Evolutionary conservation across 1,140 invertebrate genomes (phyloP).

Genomic region (Drosophila serrata): DNA sequence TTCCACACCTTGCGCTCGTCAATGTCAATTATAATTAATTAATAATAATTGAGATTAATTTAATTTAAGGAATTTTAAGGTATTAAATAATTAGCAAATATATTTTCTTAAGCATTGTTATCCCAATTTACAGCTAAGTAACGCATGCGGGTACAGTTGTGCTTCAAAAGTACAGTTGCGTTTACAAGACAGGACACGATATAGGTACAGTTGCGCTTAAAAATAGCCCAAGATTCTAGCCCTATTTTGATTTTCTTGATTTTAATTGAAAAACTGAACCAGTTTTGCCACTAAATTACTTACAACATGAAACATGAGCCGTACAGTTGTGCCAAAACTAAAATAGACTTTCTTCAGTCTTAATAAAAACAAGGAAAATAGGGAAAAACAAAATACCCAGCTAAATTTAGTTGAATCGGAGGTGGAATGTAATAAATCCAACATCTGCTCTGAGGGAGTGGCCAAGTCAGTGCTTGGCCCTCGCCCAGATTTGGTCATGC

Average conservation of each 20-base stretch:
- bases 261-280: not conserved
- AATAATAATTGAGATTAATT: not conserved
- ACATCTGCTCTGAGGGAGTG: constrained; percentile 30
- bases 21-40: not conserved
- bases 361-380: not conserved
- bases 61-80: not conserved
- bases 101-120: not conserved
- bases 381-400: not conserved
- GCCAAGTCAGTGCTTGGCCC: not conserved
- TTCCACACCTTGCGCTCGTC: not conserved
- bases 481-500: constrained; percentile 31
- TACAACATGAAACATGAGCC: not conserved
- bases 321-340: not conserved
- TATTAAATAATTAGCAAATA: not conserved
- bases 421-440: constrained; percentile 37
- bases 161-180: not conserved
- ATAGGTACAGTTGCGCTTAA: not conserved
- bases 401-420: constrained; percentile 21
- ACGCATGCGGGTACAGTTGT: not conserved
- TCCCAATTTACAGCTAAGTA: not conserved
- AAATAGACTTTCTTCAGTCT: not conserved
- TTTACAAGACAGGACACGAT: not conserved
- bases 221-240: not conserved
- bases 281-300: not conserved
- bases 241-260: not conserved